Evolutionary conservation across 2,113 vertebrate species (phyloP).

Genomic region (Myrmecophaga tridactyla): DNA sequence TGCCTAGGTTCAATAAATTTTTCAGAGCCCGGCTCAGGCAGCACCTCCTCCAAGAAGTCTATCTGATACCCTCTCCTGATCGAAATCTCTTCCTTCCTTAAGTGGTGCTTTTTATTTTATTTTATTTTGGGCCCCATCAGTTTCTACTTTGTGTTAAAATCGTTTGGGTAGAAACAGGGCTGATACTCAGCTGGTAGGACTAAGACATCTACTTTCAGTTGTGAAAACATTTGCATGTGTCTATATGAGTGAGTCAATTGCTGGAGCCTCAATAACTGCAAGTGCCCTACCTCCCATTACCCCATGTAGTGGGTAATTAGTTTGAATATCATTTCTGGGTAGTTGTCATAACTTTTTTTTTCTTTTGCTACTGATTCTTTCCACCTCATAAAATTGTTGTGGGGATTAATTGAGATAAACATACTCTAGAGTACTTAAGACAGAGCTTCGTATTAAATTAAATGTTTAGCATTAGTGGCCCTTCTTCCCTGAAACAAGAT

Average conservation of each 20-base stretch:
- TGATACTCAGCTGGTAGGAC: not conserved
- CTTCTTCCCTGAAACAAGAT: not conserved
- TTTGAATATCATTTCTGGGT: not conserved
- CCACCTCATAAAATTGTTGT: not conserved
- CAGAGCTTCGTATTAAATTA: not conserved
- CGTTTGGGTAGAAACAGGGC: not conserved
- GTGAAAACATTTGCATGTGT: not conserved
- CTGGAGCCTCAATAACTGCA: not conserved
- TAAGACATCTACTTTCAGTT: not conserved
- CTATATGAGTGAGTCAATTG: not conserved
- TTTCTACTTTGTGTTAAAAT: slow-evolving; percentile 7
- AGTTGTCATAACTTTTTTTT: not conserved
- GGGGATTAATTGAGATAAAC: not conserved
- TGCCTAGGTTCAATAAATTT: slow-evolving; percentile 17
- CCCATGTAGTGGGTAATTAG: not conserved
- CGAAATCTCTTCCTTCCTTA: too few species aligned
- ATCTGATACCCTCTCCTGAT: not conserved
- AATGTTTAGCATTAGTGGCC: not conserved
- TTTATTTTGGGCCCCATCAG: not conserved
- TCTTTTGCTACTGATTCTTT: not conserved
- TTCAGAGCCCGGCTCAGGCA: not conserved
- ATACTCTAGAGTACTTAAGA: not conserved
- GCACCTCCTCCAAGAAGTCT: not conserved
- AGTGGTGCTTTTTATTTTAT: not conserved
- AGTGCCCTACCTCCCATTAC: not conserved